phyloP scores from a whole-genome alignment of 1,140 invertebrate species.

The Diabrotica virgifera region DNA sequence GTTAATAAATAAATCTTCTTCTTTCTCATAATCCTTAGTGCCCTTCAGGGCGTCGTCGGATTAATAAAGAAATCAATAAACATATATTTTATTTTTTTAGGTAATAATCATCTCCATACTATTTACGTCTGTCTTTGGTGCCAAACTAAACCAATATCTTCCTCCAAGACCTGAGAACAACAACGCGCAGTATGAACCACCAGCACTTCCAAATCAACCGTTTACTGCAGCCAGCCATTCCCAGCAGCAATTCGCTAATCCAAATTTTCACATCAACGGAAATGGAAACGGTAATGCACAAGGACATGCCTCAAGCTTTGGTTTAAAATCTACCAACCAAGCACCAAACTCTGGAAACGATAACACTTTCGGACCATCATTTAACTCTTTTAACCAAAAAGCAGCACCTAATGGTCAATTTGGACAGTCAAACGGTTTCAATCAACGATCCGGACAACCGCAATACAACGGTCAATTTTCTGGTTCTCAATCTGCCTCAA shows the following conservation, averaged over 20 bases:
- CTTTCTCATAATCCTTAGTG: no score
- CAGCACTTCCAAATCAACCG: neutral
- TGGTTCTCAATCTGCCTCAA: slow-evolving; percentile 39
- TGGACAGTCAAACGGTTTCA: neutral
- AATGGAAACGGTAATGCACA: no score
- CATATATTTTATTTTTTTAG: neutral
- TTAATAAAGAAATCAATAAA: neutral
- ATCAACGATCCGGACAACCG: neutral
- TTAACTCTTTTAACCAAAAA: neutral
- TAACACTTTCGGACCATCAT: no score
- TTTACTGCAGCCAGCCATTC: neutral
- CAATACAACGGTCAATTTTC: neutral
- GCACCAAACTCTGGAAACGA: no score
- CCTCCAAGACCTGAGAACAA: neutral
- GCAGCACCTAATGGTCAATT: neutral
- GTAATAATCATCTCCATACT: neutral
- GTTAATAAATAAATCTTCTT: no score
- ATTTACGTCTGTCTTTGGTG: neutral
- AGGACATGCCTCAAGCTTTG: no score
- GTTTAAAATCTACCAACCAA: no score
- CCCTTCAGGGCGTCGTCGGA: no score
- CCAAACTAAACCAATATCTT: neutral
- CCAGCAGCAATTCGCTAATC: neutral
- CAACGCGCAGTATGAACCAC: neutral
- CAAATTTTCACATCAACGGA: neutral